Base-by-base conservation (phyloP, 2,113 vertebrate species). In the Silurus meridionalis region DNA sequence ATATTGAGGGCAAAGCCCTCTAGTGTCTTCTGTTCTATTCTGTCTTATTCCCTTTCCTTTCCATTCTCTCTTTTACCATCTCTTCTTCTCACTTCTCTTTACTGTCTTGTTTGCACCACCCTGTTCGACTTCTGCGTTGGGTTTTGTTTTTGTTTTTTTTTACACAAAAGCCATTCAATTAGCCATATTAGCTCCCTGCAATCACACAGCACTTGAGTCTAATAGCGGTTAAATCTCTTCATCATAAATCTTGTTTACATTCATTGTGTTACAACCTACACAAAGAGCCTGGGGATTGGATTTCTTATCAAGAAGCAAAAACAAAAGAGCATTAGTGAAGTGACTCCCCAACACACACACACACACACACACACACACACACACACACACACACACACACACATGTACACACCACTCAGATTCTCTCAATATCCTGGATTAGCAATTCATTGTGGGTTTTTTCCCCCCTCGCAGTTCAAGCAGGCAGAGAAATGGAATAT, bases 401-500 rank as follows among this genome's bases (percentile, higher is more conserved):
- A 66, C 60, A 63, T 63, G 15, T 64, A 37, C 84, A 83, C 55
- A 48, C 84, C 52, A 87, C 25, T 9, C 77, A 11, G 55, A 80
- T 80, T 46, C 78, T 80, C 78, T 80, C 78, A 80, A 21, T 80
- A 74, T 83, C 74, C 66, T 28, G 64, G 80, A 87, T 87, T 80
- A 87, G 64, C 53, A 71, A 74, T 85, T 89, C 46, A 82, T 88
- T 88, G 79, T 87, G 82, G 64, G 23, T 50, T 82, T 58, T 82
- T 85, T 50, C 57, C 64, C 69, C 37, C 37, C 2, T 37, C 2
- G 57, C n/a, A 17, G 52, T 82, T 81, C 66, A 69, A 86, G 64
- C 83, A 75, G 53, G 80, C 60, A 23, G 53, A 83, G 60, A 86
- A 89, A 82, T 81, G 17, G 78, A 84, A 78, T 88, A 74, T 86